Conservation (phyloP, 1,140 invertebrate species). For the Hycleus cichorii region DNA sequence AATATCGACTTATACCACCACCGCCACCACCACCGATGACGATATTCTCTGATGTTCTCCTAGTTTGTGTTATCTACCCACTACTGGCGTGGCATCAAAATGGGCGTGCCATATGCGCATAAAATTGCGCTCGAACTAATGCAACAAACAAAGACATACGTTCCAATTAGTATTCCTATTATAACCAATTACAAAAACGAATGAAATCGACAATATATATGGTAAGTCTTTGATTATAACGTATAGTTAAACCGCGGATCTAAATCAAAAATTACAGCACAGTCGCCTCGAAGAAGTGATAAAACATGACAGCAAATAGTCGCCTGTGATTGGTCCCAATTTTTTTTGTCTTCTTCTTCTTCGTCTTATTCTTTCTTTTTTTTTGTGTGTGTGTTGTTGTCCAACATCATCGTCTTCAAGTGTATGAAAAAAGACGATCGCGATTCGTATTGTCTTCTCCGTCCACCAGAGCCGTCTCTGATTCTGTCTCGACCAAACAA, state of each 20-base stretch:
- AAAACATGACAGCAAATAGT: constrained; percentile 39
- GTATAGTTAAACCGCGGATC: constrained; percentile 18
- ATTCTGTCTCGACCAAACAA: not conserved
- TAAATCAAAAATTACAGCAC: constrained; percentile 34
- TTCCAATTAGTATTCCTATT: too few relatives aligned
- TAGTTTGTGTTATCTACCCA: constrained; percentile 23
- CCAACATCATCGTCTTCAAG: constrained; percentile 1
- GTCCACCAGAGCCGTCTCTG: constrained; percentile 6
- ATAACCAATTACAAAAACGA: not conserved
- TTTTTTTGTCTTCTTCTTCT: not conserved
- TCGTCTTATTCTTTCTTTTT: not conserved
- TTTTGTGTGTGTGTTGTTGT: too few relatives aligned
- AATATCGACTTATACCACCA: constrained; percentile 25
- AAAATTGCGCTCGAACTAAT: constrained; percentile 26
- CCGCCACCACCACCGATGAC: not conserved
- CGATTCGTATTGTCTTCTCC: constrained; percentile 29
- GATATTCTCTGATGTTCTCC: constrained; percentile 18
- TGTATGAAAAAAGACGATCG: constrained; percentile 17
- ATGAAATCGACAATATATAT: not conserved
- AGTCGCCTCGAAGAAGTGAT: constrained; percentile 36
- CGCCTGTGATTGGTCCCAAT: constrained; percentile 31
- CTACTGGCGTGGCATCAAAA: constrained; percentile 31
- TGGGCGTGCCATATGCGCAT: constrained; percentile 30
- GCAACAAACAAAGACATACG: not conserved
- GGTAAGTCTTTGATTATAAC: constrained; percentile 19